phyloP scores from a whole-genome alignment of 2,888 invertebrate species.

The Lycophotia porphyrea region DNA sequence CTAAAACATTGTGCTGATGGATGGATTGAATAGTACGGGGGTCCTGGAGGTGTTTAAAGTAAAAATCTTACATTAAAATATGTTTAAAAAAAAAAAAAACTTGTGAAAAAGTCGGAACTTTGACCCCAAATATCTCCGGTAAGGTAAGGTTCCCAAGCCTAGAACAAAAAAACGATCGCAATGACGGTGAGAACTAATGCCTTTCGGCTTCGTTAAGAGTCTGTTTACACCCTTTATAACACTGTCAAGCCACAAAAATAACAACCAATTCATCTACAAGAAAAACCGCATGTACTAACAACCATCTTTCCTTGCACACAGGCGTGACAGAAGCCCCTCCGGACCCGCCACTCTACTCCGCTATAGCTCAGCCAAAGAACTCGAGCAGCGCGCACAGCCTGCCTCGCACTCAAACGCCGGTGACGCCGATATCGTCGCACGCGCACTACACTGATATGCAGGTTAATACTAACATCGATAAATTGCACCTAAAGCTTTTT shows the following conservation, averaged over 20 bases:
- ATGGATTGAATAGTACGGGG: no score
- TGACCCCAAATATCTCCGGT: no score
- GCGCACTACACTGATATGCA: constrained; percentile 82
- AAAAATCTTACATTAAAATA: no score
- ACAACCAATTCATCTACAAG: background rate
- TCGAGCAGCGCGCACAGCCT: constrained; percentile 83
- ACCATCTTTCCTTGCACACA: constrained; percentile 61
- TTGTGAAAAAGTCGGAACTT: no score
- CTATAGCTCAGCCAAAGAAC: constrained; percentile 79
- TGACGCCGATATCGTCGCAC: constrained; percentile 80
- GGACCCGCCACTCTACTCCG: constrained; percentile 84
- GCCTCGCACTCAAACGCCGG: constrained; percentile 80
- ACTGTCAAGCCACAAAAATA: background rate
- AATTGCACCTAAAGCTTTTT: background rate
- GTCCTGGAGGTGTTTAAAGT: no score
- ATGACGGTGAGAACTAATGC: no score
- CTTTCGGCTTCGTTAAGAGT: no score
- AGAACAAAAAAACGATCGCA: no score
- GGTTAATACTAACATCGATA: constrained; percentile 72
- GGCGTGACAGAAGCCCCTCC: constrained; percentile 81
- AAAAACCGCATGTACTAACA: constrained; percentile 55
- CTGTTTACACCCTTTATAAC: no score
- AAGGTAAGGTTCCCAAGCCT: no score
- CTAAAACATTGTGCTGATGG: no score
- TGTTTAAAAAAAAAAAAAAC: no score